phyloP scores from a whole-genome alignment of 2,113 vertebrate species.

The Tachuris rubrigastra region DNA sequence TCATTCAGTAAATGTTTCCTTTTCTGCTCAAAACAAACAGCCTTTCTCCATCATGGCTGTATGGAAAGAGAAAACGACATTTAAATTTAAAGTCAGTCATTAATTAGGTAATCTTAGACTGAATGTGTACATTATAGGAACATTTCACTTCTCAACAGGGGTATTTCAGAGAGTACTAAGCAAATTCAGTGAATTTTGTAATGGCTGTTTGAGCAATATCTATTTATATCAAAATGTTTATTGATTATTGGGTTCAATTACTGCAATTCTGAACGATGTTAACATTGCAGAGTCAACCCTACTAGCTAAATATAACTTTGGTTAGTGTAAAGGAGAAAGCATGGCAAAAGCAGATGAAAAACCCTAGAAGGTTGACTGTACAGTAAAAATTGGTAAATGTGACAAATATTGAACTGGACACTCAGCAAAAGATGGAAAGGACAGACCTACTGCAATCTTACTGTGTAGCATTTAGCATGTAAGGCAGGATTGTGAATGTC shows the following conservation, averaged over 20 bases:
- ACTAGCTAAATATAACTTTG: not conserved
- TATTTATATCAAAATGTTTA: not conserved
- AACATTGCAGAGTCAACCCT: not conserved
- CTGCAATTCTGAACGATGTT: not conserved
- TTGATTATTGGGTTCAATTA: not conserved
- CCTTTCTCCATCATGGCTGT: not conserved
- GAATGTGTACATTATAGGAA: not conserved
- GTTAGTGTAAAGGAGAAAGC: not conserved
- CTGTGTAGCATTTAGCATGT: not conserved
- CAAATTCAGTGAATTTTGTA: not conserved
- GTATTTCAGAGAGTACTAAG: not conserved
- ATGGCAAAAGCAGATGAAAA: not conserved
- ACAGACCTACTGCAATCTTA: not conserved
- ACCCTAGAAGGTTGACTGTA: not conserved
- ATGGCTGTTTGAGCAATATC: not conserved
- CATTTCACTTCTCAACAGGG: not conserved
- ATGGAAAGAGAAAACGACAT: not conserved
- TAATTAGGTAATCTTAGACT: slow-evolving; percentile 8
- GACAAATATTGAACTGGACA: not conserved
- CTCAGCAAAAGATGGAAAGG: not conserved
- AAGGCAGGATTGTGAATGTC: not conserved
- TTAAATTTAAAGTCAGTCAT: not conserved
- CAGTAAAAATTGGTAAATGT: not conserved
- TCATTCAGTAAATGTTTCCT: slow-evolving; percentile 14
- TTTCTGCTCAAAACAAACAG: slow-evolving; percentile 30